Base-by-base conservation (phyloP, 2,113 vertebrate species). In the Otus sunia region DNA sequence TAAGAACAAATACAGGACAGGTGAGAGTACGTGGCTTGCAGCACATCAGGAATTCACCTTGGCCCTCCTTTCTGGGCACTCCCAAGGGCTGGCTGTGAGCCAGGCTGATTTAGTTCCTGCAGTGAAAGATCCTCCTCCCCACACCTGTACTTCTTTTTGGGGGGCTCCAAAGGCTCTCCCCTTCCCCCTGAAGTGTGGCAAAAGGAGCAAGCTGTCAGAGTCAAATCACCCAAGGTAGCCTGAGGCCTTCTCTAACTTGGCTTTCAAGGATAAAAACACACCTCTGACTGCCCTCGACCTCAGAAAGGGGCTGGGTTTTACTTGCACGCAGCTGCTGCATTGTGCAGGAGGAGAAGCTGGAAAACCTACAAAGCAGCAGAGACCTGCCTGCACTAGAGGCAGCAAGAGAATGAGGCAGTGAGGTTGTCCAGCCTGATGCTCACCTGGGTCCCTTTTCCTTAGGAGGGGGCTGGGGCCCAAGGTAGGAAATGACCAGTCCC, bases 401-500 rank as follows among this genome's bases (percentile, higher is more conserved):
- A 32, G 56, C 25, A 25, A 47, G 20, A 68, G 55, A 60, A 39
- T 5, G 32, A 5, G 19, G 79, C 47, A 72, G 52, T 7, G 47
- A 72, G 13, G 30, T 21, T n/a, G 30, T 34, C 53, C 60, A 34
- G 56, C 49, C 56, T 10, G 34, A 86, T 26, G 76, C 16, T 77
- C 64, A 9, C 18, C 6, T 8, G 21, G 14, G 25, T 45, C 43
- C 69, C 43, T 49, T 22, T 20, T 45, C 64, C 45, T 67, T 18
- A 18, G 56, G 66, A 66, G 12, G 15, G 10, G 32, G 41, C n/a
- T 53, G 29, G 6, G 9, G 20, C 30, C 22, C 45, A 37, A 47
- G 45, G 25, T 15, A 52, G 49, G 45, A 30, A 59, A 68, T 0
- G 5, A 45, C 16, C 4, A 0, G 0, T 43, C 49, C 22, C 1